phyloP scores from a whole-genome alignment of 92 coral and sea anemone species.

The Phymanthus crucifer region DNA sequence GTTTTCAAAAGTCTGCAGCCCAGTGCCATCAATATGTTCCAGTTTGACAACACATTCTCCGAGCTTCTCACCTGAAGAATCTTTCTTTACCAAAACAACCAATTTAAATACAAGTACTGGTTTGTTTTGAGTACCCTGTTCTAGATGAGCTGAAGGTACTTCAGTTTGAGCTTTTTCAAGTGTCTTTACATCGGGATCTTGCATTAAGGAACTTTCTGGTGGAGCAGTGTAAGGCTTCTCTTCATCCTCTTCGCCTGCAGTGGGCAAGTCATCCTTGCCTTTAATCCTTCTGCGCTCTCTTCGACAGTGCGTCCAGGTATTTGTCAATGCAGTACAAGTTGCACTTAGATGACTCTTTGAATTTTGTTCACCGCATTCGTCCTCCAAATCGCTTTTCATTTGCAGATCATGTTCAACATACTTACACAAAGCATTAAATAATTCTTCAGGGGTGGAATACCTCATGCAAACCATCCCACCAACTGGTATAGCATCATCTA shows the following conservation, averaged over 20 bases:
- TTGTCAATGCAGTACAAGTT: slow-evolving; percentile 61
- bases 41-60: slow-evolving; percentile 62
- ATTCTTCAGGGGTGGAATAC: slow-evolving; percentile 17
- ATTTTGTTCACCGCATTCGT: not conserved
- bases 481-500: not conserved
- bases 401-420: slow-evolving; percentile 45
- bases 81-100: slow-evolving; percentile 27
- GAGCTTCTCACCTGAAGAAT: not conserved
- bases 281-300: slow-evolving; percentile 61
- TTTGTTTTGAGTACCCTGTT: not conserved
- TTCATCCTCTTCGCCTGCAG: not conserved
- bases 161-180: not conserved
- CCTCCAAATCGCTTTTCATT: slow-evolving; percentile 42
- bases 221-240: not conserved
- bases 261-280: not conserved
- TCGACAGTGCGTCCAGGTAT: slow-evolving; percentile 81
- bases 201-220: not conserved
- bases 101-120: slow-evolving; percentile 61
- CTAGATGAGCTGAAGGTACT: not conserved
- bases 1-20: slow-evolving; percentile 66
- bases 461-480: not conserved
- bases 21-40: slow-evolving; percentile 47
- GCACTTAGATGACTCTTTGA: slow-evolving; percentile 21
- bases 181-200: not conserved
- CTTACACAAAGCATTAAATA: slow-evolving; percentile 33